Base-by-base conservation (phyloP, 2,113 vertebrate genomes). In the Antennarius striatus region DNA sequence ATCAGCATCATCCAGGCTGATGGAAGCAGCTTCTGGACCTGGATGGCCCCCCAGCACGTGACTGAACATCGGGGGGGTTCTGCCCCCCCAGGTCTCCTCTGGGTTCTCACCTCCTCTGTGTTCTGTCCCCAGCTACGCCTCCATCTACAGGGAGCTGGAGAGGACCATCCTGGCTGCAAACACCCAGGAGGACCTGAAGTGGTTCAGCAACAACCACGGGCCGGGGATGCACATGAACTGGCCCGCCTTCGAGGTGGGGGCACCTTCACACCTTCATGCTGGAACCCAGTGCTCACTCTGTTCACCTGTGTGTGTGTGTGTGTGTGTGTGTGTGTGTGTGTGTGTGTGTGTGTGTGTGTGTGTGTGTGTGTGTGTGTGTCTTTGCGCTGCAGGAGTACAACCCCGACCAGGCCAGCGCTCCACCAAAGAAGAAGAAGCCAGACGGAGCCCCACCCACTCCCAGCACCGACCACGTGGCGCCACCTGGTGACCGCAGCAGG, bases 191-290 rank as follows among this genome's bases (percentile, higher is more conserved):
- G 97, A 99, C 66, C 95, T 99, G 60, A 94, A 96, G 84, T 99
- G 97, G 97, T 99, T 99, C 93, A 96, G 95, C 84, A 96, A 95
- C 91, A 95, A 93, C 89, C 95, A 95, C 0, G 97, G 97, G 32
- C 96, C 97, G 0, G 96, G 90, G 39, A 98, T 98, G 97, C 94
- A 94, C 85, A 99, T 98, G 97, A 98, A 96, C 88, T 98, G 97
- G 97, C 97, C 97, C 57, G 94, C 93, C 64, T 97, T 99, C 14
- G 97, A 99, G 96, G 97, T 98, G 80, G 22, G 22, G 22, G 22
- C 10, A 5, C n/a, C 4, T 12, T 46, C 11, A n/a, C 36, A 45
- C 0, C n/a, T 10, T 59, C 10, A 8, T 0, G 17, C 7, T 22
- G 3, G 36, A 10, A 16, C 0, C 22, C 22, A 39, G 11, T 13